Evolutionary conservation across 2,797 vertebrate species (phyloP), one percentile per base, ranked within the genome.

Genomic region (Peromyscus melanophrys): DNA sequence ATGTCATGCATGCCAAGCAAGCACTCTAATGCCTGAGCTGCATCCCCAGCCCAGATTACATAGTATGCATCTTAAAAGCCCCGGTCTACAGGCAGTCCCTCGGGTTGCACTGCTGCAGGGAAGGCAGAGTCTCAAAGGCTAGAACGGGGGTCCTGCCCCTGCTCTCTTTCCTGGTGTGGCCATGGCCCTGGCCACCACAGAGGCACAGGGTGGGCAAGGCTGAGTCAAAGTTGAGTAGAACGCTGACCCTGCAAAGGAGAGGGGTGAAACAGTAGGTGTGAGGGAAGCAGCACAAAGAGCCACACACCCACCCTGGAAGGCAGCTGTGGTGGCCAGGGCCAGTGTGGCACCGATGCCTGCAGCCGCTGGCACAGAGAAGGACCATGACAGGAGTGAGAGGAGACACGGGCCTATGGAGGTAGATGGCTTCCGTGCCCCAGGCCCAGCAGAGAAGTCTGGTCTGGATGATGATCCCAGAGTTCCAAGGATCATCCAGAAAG

Each of bases 261-360:
- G 23, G 34, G 19, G 11, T 17, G n/a, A 11, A 57, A 31, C 4
- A 0, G 16, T 0, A 1, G 29, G 6, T 4, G 7, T 0, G 25
- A 71, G 27, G 12, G 69, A 29, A 52, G 40, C 6, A 13, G 2
- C 67, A 49, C 9, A 23, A 29, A 55, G 29, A 77, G 8, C 49
- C 1, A 3, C 37, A 46, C 31, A 4, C 27, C 16, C 1, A 34
- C n/a, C 3, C 34, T 1, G 6, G 49, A 49, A 17, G 23, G 13
- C 40, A 4, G 2, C 21, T 0, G 1, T 14, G 40, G 34, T 8
- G 52, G 1, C 0, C 13, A 12, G 6, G 73, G 52, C 9, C 77
- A n/a, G 19, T 34, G 16, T 23, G 12, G 37, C 31, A 43, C 46
- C 6, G 40, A 25, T 16, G 31, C 23, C 19, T 16, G 9, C 13